Percentiles rank a stretch among this genome's conserved stretches.
These are phyloP conservation scores for Etheostoma cragini DNA, from an alignment of 2,113 vertebrate genomes.

Conservation along the genomic window DNA sequence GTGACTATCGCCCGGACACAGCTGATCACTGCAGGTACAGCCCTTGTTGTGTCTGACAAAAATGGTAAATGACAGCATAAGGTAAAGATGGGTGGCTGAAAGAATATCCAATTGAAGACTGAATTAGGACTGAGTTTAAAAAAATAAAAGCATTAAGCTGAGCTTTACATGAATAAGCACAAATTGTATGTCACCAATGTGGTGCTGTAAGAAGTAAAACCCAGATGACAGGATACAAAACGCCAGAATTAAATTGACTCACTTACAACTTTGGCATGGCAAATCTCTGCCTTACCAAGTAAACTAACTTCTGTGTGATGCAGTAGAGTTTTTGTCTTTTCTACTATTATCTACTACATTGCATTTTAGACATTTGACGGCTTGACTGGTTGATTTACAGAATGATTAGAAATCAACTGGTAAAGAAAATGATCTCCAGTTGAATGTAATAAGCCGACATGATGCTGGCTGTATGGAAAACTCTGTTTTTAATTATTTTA, in stretches of 20 bases:
- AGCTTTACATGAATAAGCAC: background rate
- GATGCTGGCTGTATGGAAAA: background rate
- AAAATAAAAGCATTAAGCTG: background rate
- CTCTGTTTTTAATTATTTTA: background rate
- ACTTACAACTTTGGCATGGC: background rate
- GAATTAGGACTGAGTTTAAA: background rate
- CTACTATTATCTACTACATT: background rate
- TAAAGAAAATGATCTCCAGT: background rate
- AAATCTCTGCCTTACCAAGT: background rate
- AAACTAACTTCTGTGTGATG: background rate
- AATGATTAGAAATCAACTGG: background rate
- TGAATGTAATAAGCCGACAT: background rate
- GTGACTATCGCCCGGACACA: conserved; percentile 85
- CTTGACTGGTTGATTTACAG: background rate
- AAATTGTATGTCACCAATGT: background rate
- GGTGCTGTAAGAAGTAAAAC: background rate
- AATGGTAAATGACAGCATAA: conserved; percentile 13
- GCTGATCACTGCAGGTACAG: conserved; percentile 81
- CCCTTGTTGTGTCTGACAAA: conserved; percentile 67
- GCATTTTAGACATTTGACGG: background rate
- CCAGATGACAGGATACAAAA: background rate
- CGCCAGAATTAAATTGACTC: background rate
- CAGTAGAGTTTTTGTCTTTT: background rate
- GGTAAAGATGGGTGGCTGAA: background rate
- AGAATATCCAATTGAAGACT: background rate